Percentiles rank a stretch among this genome's conserved stretches.
Conservation (phyloP, 2,888 invertebrate species). For the Lordiphosa fenestrarum region DNA sequence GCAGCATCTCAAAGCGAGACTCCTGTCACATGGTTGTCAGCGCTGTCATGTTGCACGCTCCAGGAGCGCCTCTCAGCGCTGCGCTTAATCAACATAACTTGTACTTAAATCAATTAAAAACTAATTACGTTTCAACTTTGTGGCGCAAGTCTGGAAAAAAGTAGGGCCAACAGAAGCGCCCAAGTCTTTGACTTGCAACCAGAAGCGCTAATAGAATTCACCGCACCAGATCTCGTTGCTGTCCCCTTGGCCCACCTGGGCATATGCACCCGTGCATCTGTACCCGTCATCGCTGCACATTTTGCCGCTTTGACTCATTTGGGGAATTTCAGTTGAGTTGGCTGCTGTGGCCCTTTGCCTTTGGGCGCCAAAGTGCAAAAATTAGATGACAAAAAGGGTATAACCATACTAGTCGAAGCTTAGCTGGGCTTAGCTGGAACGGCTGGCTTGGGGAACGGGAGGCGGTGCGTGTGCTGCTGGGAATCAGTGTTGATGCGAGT, state of each 20-base stretch:
- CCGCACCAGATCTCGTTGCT: slow-evolving; percentile 11
- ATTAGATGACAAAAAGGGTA: slow-evolving; percentile 52
- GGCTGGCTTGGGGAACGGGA: not conserved
- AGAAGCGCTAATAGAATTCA: slow-evolving; percentile 55
- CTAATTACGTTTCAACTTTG: slow-evolving; percentile 72
- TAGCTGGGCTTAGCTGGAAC: not conserved
- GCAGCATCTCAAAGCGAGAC: slow-evolving; percentile 5
- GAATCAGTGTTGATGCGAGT: slow-evolving; percentile 9
- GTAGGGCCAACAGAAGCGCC: slow-evolving; percentile 24
- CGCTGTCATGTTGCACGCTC: slow-evolving; percentile 16
- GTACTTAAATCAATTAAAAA: slow-evolving; percentile 74
- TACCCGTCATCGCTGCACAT: slow-evolving; percentile 18
- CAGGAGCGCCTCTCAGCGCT: slow-evolving; percentile 16
- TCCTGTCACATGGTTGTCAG: slow-evolving; percentile 58
- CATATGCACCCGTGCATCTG: not conserved
- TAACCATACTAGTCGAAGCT: slow-evolving; percentile 17
- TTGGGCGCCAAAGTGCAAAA: slow-evolving; percentile 35
- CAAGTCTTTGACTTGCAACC: slow-evolving; percentile 49
- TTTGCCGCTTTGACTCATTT: slow-evolving; percentile 57
- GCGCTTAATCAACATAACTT: slow-evolving; percentile 72
- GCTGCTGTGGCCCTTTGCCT: slow-evolving; percentile 23
- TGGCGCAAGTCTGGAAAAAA: slow-evolving; percentile 33
- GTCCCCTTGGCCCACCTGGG: not conserved
- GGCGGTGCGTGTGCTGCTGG: slow-evolving; percentile 11
- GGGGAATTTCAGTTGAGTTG: slow-evolving; percentile 36